Evolutionary conservation across 2,888 invertebrate species (phyloP).

Genomic region (Cotesia congregata): DNA sequence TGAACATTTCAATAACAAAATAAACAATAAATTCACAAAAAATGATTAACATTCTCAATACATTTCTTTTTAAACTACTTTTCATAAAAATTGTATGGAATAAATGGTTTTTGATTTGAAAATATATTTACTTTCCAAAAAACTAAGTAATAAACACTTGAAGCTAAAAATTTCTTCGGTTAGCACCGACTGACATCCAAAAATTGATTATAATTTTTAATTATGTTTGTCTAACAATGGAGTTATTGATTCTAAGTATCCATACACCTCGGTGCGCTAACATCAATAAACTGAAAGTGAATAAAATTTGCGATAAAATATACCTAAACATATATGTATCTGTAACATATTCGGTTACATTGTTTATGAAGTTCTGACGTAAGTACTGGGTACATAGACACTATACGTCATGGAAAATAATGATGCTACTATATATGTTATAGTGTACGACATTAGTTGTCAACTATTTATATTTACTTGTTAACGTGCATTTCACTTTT

Average conservation of each 20-base stretch:
- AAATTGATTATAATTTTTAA: neutral
- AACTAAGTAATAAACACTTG: too few relatives aligned
- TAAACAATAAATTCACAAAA: too few relatives aligned
- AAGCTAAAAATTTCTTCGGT: too few relatives aligned
- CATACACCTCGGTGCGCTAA: neutral
- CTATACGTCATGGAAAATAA: conserved; percentile 27
- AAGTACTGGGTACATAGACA: neutral
- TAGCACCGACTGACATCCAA: too few relatives aligned
- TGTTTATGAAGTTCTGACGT: conserved; percentile 11
- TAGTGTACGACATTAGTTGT: neutral
- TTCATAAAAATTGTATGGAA: too few relatives aligned
- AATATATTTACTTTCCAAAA: too few relatives aligned
- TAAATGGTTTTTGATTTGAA: too few relatives aligned
- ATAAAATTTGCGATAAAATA: neutral
- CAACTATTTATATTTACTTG: neutral
- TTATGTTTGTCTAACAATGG: neutral
- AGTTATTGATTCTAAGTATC: neutral
- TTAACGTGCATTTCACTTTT: neutral
- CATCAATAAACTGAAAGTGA: neutral
- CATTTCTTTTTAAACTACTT: too few relatives aligned
- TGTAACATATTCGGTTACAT: neutral
- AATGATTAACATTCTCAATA: too few relatives aligned
- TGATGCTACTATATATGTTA: neutral
- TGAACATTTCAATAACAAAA: too few relatives aligned
- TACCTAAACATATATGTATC: neutral